Evolutionary conservation across 1,140 invertebrate species (phyloP).

Genomic region (Musca domestica): DNA sequence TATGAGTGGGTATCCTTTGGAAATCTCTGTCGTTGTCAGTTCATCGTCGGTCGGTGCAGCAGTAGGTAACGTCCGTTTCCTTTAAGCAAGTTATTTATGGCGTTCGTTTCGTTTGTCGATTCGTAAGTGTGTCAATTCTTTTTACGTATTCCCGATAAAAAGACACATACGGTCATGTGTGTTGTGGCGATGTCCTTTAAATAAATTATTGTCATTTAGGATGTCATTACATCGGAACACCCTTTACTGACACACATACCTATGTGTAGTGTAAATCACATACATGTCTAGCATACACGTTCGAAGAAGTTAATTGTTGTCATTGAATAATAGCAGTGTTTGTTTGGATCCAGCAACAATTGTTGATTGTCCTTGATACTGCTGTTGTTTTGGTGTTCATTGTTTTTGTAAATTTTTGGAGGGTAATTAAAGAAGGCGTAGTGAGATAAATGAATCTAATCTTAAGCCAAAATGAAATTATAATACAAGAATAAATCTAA

Average conservation of each 20-base stretch:
- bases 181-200: slow-evolving; percentile 1
- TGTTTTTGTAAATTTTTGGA: too few species aligned
- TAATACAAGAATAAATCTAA: neutral
- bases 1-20: slow-evolving; percentile 13
- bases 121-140: slow-evolving; percentile 13
- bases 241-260: too few species aligned
- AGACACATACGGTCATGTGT: neutral
- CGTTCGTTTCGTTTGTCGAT: neutral
- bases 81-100: slow-evolving; percentile 8
- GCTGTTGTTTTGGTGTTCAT: neutral
- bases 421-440: neutral
- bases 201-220: neutral
- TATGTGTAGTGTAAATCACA: too few species aligned
- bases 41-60: slow-evolving; percentile 29
- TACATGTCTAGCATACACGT: too few species aligned
- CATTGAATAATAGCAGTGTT: neutral
- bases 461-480: neutral
- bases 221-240: neutral
- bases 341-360: neutral
- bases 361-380: neutral
- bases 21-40: slow-evolving; percentile 25
- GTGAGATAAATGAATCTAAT: neutral
- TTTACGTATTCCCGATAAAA: neutral
- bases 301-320: too few species aligned
- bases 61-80: slow-evolving; percentile 29